Percentiles rank a stretch among this genome's conserved stretches.
Conservation (phyloP, 2,888 invertebrate genomes). For the Melanostoma mellinum region DNA sequence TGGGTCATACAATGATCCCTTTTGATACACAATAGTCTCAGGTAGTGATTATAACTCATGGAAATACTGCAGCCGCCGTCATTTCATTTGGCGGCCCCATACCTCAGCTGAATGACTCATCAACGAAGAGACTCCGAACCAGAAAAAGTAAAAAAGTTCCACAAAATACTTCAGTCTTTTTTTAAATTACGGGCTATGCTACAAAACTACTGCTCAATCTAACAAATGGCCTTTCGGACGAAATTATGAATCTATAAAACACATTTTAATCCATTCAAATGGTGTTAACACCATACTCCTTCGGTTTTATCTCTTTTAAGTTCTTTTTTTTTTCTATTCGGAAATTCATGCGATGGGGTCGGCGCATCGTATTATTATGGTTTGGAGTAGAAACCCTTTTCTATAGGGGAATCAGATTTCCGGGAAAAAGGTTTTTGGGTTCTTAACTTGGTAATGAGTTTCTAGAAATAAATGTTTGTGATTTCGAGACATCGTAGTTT, state of each 20-base stretch:
- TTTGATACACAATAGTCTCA: constrained; percentile 57
- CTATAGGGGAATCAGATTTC: constrained; percentile 33
- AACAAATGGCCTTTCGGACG: constrained; percentile 51
- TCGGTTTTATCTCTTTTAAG: constrained; percentile 47
- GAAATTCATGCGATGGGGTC: constrained; percentile 23
- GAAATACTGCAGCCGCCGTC: constrained; percentile 9
- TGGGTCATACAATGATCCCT: constrained; percentile 34
- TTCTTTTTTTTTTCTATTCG: constrained; percentile 26
- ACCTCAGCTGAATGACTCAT: constrained; percentile 37
- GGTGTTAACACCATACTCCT: constrained; percentile 64
- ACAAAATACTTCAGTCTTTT: background rate
- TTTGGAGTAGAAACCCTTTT: constrained; percentile 19
- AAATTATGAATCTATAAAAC: constrained; percentile 66
- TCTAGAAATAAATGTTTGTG: too few species aligned
- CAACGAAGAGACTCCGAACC: constrained; percentile 29
- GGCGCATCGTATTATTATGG: constrained; percentile 36
- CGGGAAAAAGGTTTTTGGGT: constrained; percentile 28
- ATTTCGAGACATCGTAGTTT: too few species aligned
- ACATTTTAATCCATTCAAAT: constrained; percentile 65
- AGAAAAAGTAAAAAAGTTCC: background rate
- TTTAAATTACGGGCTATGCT: background rate
- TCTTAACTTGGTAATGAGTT: constrained; percentile 4
- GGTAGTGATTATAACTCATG: constrained; percentile 26
- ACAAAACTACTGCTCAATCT: constrained; percentile 48
- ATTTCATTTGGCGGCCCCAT: constrained; percentile 12